These are phyloP conservation scores for Lumbricus terrestris DNA, from an alignment of 2,888 invertebrate genomes.

Conservation along the genomic window DNA sequence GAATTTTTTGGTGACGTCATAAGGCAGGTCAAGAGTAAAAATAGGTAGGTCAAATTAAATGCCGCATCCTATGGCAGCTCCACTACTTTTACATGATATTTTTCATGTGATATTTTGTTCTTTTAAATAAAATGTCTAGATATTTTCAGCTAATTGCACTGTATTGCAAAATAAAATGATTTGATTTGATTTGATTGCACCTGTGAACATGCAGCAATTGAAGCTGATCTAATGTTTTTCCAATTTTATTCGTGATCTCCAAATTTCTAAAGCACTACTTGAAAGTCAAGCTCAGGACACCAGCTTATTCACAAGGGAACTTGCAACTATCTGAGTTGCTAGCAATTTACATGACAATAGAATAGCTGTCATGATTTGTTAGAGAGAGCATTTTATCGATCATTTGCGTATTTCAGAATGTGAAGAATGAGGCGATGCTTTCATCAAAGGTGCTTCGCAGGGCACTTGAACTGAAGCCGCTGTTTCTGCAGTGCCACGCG, in stretches of 20 bases:
- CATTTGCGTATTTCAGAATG: constrained; percentile 24
- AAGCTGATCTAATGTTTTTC: neutral
- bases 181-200: too few relatives aligned
- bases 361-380: neutral
- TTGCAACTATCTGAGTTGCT: neutral
- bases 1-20: too few relatives aligned
- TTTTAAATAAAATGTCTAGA: neutral
- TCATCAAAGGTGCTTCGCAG: constrained; percentile 38
- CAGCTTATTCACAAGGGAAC: too few relatives aligned
- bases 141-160: neutral
- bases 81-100: too few relatives aligned
- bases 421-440: constrained; percentile 39
- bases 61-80: too few relatives aligned
- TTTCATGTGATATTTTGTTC: neutral
- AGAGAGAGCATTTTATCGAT: too few relatives aligned
- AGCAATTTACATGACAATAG: neutral
- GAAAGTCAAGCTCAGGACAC: too few relatives aligned
- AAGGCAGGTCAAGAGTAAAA: too few relatives aligned
- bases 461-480: constrained; percentile 40
- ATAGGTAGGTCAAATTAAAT: too few relatives aligned
- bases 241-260: too few relatives aligned
- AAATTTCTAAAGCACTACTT: too few relatives aligned
- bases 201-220: neutral
- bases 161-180: too few relatives aligned
- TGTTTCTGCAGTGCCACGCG: constrained; percentile 43